Evolutionary conservation across 1,140 invertebrate genomes (phyloP).

Genomic region (Magallana gigas): DNA sequence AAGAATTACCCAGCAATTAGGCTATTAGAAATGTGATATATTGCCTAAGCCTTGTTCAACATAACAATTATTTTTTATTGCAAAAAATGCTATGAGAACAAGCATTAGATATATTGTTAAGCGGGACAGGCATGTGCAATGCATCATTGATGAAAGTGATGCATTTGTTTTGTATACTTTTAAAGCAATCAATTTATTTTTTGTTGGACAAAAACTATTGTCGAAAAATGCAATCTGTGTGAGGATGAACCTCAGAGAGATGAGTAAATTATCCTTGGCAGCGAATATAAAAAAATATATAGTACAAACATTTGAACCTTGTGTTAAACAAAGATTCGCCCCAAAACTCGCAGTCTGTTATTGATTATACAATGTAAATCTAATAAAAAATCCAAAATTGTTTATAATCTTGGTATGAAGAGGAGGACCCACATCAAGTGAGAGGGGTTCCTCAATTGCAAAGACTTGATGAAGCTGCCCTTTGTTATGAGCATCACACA

Average conservation of each 20-base stretch:
- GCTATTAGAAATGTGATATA: too few relatives aligned
- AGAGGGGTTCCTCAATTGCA: neutral
- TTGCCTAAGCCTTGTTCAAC: too few relatives aligned
- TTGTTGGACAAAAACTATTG: neutral
- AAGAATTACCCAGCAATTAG: too few relatives aligned
- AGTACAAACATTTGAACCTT: neutral
- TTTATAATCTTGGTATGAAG: neutral
- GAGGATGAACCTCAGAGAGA: neutral
- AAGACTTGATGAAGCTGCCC: constrained; percentile 21
- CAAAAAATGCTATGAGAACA: neutral
- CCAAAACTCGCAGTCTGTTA: neutral
- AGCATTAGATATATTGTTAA: neutral
- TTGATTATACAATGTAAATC: constrained; percentile 27
- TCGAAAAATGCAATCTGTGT: neutral
- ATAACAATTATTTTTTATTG: neutral
- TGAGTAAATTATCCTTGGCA: neutral
- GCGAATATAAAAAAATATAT: neutral
- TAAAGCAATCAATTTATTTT: neutral
- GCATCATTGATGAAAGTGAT: constrained; percentile 13
- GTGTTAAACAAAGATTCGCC: neutral
- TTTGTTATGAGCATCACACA: neutral
- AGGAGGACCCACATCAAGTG: neutral
- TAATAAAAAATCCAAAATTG: constrained; percentile 26
- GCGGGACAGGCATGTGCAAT: neutral
- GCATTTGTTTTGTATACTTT: neutral